These are phyloP conservation scores for Scrobipalpa atriplicella DNA, from an alignment of 2,888 invertebrate genomes.

Conservation along the genomic window DNA sequence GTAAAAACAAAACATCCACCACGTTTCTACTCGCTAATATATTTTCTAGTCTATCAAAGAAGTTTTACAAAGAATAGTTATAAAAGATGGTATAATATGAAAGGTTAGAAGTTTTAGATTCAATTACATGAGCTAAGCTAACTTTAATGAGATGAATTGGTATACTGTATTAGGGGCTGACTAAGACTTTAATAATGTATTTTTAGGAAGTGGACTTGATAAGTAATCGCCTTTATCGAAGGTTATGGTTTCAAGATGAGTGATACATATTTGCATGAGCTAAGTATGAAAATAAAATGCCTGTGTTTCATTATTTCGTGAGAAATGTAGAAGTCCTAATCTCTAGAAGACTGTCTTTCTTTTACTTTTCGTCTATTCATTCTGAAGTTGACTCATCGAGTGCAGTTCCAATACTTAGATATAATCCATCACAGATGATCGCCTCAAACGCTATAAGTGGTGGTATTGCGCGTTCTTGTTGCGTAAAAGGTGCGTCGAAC, in stretches of 20 bases:
- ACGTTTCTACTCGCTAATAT: constrained; percentile 20
- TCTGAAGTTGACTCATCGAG: constrained; percentile 1
- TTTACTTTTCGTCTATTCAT: no score
- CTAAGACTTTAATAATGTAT: no score
- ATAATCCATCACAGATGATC: constrained; percentile 2
- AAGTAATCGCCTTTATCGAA: no score
- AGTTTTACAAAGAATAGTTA: constrained; percentile 12
- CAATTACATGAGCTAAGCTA: neutral
- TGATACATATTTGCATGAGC: no score
- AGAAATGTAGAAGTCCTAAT: no score
- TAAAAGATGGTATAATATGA: neutral
- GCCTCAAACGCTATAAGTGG: neutral
- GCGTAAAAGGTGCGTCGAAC: constrained; percentile 15
- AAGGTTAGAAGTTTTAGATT: neutral
- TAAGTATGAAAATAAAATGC: no score
- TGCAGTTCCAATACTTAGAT: constrained; percentile 3
- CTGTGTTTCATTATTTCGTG: no score
- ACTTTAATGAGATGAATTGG: neutral
- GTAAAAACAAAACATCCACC: constrained; percentile 24
- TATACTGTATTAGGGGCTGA: no score
- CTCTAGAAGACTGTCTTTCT: no score
- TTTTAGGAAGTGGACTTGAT: no score
- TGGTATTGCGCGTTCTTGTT: constrained; percentile 4
- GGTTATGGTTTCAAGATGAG: no score
- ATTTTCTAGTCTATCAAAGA: constrained; percentile 25